Evolutionary conservation across 2,797 vertebrate species (phyloP).

Genomic region (Buphagus erythrorhynchus): DNA sequence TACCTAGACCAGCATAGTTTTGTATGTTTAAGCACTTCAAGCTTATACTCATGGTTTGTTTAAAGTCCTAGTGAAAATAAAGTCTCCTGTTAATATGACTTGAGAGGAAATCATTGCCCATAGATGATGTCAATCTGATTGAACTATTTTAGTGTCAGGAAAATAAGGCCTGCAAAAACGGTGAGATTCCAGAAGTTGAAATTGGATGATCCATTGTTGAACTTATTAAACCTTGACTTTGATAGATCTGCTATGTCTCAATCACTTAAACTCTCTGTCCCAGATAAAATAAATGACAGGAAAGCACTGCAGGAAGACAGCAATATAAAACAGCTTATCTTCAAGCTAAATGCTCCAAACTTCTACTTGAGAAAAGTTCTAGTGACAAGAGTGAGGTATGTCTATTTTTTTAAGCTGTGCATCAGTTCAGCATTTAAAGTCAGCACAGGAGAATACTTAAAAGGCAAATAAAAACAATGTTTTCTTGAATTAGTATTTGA

Average conservation of each 20-base stretch:
- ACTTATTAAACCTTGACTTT: not conserved
- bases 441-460: not conserved
- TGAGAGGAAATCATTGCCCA: not conserved
- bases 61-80: not conserved
- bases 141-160: not conserved
- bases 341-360: not conserved
- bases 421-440: not conserved
- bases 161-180: not conserved
- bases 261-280: not conserved
- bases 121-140: not conserved
- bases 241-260: not conserved
- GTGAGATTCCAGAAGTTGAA: not conserved
- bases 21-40: not conserved
- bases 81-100: not conserved
- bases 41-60: not conserved
- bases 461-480: not conserved
- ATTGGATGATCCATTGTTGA: not conserved
- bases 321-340: not conserved
- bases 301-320: not conserved
- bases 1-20: not conserved
- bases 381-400: not conserved
- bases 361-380: not conserved
- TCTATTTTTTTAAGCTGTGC: not conserved
- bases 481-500: conserved; percentile 1
- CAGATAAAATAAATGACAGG: not conserved